Base-by-base conservation (phyloP, 2,888 invertebrate genomes). In the Cheilosia impressa region DNA sequence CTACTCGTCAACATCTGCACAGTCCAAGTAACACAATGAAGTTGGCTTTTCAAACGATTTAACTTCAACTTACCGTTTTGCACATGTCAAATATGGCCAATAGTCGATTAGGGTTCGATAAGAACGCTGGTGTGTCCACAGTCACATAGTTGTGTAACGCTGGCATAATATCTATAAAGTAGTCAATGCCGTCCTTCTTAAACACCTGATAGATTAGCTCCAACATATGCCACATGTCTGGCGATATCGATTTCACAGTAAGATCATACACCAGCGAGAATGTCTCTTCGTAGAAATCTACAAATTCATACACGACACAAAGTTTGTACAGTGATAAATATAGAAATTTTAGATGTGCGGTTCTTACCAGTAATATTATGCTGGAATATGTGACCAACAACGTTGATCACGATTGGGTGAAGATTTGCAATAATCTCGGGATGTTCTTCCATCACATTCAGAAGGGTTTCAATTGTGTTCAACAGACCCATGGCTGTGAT, bases 81-180 rank as follows among this genome's bases (percentile, higher is more conserved):
- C 97, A 97, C 97, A 99, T 99, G 90, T 98, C 97, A 91, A 97
- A 98, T 92, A 99, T 96, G 58, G 97, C 97, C 88, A 98, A 93
- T 82, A 99, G 94, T 88, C 98, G 95, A 91, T 97, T 96, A 89
- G 97, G 97, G 90, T 98, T 96, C 0, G 97, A 96, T 43, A 99
- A 93, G 92, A 99, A 99, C 15, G 97, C 97, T 77, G 96, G 95
- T 0, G 98, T 98, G 91, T 99, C 99, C 2, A 99, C 96, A 0
- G 98, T 98, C 66, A 99, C 96, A 92, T 98, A 99, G 93, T 99
- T 99, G 93, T 99, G 98, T 38, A 99, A 93, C 6, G 98, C 97
- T 0, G 99, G 98, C 98, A 99, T 99, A 96, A 99, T 98, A 90
- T 99, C 99, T 81, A 96, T 95, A 92, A 99, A 99, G 93, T 98